Evolutionary conservation across 2,888 invertebrate genomes (phyloP).

Genomic region (Acronicta alni): DNA sequence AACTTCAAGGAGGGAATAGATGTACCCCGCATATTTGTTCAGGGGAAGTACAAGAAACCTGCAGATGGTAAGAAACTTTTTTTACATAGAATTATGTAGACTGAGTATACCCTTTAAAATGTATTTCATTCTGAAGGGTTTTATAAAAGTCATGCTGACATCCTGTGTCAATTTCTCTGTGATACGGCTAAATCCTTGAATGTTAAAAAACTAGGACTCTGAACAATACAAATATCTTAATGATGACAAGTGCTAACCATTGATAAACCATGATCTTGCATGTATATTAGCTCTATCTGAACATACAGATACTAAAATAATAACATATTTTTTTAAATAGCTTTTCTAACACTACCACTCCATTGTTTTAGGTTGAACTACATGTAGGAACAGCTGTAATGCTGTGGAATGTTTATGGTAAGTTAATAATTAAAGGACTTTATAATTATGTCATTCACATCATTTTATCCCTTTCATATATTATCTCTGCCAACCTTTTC

Average conservation of each 20-base stretch:
- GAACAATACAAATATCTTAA: constrained; percentile 42
- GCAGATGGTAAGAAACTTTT: constrained; percentile 57
- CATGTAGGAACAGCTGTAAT: neutral
- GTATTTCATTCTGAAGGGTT: too few relatives aligned
- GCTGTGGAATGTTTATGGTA: constrained; percentile 23
- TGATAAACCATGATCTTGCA: constrained; percentile 85
- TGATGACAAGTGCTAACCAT: constrained; percentile 88
- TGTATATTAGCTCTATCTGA: constrained; percentile 89
- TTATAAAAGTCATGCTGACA: too few relatives aligned
- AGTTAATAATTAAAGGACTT: constrained; percentile 8
- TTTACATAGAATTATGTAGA: too few relatives aligned
- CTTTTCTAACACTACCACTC: neutral
- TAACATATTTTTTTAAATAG: too few relatives aligned
- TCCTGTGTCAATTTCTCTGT: too few relatives aligned
- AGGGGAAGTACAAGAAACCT: constrained; percentile 94
- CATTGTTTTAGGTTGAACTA: constrained; percentile 30
- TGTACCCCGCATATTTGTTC: constrained; percentile 97
- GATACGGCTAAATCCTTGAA: too few relatives aligned
- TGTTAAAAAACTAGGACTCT: too few relatives aligned
- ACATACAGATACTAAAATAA: neutral
- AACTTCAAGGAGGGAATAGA: constrained; percentile 97
- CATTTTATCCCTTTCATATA: neutral
- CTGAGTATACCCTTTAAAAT: too few relatives aligned
- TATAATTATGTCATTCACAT: neutral
- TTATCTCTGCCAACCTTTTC: neutral